phyloP scores from a whole-genome alignment of 2,113 vertebrate genomes.

The Bubo scandiacus region DNA sequence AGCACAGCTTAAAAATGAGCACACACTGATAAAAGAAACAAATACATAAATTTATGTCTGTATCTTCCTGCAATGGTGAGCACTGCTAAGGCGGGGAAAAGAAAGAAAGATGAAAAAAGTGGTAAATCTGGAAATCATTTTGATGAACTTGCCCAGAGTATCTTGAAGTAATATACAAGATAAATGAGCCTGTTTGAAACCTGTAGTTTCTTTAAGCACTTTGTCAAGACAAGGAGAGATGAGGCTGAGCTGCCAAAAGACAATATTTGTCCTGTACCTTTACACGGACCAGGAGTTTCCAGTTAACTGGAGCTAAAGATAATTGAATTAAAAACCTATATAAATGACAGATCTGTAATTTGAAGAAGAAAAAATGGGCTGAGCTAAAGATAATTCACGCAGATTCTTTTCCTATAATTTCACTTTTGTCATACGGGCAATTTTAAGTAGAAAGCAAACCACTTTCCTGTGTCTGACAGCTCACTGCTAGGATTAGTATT shows the following conservation, averaged over 20 bases:
- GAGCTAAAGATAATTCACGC: not conserved
- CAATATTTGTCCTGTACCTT: constrained; percentile 48
- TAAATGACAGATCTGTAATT: constrained; percentile 40
- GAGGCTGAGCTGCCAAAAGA: constrained; percentile 20
- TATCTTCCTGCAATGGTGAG: not conserved
- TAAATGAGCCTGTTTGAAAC: not conserved
- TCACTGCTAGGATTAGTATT: not conserved
- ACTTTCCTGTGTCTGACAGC: not conserved
- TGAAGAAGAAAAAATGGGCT: not conserved
- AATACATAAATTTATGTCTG: not conserved
- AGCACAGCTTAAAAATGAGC: not conserved
- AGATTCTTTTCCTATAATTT: not conserved
- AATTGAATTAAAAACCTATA: constrained; percentile 63
- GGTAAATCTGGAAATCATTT: constrained; percentile 7
- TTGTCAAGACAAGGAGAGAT: constrained; percentile 10
- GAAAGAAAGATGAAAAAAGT: not conserved
- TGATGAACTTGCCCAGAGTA: not conserved
- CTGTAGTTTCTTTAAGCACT: not conserved
- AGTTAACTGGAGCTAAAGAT: constrained; percentile 27
- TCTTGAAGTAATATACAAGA: not conserved
- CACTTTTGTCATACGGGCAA: not conserved
- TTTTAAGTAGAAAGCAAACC: not conserved
- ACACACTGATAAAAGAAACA: rapidly evolving
- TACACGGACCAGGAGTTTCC: constrained; percentile 9
- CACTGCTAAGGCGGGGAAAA: not conserved